These are phyloP conservation scores for Labeo catla DNA, from an alignment of 2,113 vertebrate species.

Conservation along the genomic window DNA sequence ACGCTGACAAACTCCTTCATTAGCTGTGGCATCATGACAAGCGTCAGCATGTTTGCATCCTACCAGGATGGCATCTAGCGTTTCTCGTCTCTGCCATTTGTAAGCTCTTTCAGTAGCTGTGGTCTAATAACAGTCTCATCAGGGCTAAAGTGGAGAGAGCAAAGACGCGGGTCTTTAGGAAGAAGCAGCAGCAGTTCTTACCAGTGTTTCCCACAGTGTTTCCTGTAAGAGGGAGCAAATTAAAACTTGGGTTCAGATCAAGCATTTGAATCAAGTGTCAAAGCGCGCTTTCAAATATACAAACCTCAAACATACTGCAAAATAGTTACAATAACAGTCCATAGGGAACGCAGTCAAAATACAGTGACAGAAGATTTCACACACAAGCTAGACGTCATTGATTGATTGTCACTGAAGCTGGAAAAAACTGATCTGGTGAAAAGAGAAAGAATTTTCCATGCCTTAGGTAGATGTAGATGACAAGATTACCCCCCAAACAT, in stretches of 20 bases:
- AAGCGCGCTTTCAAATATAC: neutral
- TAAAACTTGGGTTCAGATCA: neutral
- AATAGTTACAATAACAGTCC: neutral
- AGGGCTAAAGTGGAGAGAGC: too few relatives aligned
- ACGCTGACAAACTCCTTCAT: too few relatives aligned
- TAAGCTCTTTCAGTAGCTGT: too few relatives aligned
- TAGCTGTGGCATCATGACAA: too few relatives aligned
- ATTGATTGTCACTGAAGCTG: neutral
- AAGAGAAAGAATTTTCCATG: neutral
- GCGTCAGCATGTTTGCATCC: too few relatives aligned
- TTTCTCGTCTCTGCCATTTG: too few relatives aligned
- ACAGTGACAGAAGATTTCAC: neutral
- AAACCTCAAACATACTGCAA: neutral
- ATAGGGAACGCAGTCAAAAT: neutral
- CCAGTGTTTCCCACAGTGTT: too few relatives aligned
- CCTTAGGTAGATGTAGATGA: constrained; percentile 8
- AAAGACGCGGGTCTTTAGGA: too few relatives aligned
- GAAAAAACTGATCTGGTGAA: neutral
- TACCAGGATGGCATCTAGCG: too few relatives aligned
- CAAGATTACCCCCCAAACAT: neutral
- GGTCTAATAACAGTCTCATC: too few relatives aligned
- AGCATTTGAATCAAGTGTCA: neutral
- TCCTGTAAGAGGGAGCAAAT: neutral
- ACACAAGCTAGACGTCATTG: neutral
- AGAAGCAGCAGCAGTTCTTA: too few relatives aligned